Base-by-base conservation (phyloP, 2,113 vertebrate genomes). In the Cisticola juncidis region DNA sequence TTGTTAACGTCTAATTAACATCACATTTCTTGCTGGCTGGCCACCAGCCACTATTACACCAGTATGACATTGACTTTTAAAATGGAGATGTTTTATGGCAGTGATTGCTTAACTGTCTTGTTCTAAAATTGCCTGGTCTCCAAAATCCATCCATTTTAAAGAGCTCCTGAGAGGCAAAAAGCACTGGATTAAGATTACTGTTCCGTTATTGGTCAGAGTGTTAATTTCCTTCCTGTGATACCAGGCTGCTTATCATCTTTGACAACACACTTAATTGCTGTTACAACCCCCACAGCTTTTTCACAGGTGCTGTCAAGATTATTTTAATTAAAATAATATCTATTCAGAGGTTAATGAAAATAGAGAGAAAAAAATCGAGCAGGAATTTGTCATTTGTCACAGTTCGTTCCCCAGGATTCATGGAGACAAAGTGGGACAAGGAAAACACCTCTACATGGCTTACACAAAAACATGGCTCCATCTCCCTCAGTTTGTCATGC, bases 241-340 rank as follows among this genome's bases (percentile, higher is more conserved):
- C 68, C 72, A 74, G 82, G 80, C 80, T 83, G 76, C 76, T 97
- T 66, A 92, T 94, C 90, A 96, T 94, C 93, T 95, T 58, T 95
- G 94, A 96, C 92, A 96, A 92, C 23, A 74, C 77, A 38, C 57
- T 81, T 95, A 96, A 95, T 95, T 96, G 86, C 88, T 86, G 48
- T 86, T 89, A 44, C 91, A 97, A 81, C 47, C 65, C 22, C 10
- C 44, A 71, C 77, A 84, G 18, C 36, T 95, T 89, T 94, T 94
- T 94, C 92, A 84, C 17, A 91, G 77, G 69, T 72, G n/a, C 65
- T 91, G 88, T 92, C 94, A 95, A 84, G 65, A 86, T 71, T 92
- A 88, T 86, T 95, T 95, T 92, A 87, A 96, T 94, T 94, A 84
- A 95, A 84, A 92, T 64, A 92, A 28, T 81, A 86, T 65, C 83